phyloP scores from a whole-genome alignment of 2,797 vertebrate species.

The Fringilla coelebs region DNA sequence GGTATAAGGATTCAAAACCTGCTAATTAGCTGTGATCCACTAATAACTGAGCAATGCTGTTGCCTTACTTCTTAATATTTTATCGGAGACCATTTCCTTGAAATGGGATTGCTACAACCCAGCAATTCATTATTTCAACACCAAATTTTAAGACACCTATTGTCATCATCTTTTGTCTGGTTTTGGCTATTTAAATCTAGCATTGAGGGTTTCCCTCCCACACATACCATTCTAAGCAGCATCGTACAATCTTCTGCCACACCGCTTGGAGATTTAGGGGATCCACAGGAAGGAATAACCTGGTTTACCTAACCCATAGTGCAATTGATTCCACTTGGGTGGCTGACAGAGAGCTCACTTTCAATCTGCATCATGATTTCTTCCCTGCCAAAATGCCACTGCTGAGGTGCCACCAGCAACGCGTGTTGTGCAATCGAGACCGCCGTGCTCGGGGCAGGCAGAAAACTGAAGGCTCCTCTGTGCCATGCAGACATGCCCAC shows the following conservation, averaged over 20 bases:
- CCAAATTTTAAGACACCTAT: not conserved
- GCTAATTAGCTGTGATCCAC: not conserved
- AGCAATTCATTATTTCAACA: not conserved
- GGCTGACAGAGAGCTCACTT: not conserved
- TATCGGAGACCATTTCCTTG: not conserved
- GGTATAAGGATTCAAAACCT: not conserved
- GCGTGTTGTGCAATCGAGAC: not conserved
- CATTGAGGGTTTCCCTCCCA: not conserved
- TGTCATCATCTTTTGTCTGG: not conserved
- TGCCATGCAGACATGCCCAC: not conserved
- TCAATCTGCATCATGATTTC: not conserved
- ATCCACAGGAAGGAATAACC: not conserved
- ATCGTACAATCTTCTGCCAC: not conserved
- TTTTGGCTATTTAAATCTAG: not conserved
- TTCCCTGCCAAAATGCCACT: slow-evolving; percentile 11
- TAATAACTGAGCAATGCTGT: not conserved
- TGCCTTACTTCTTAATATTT: not conserved
- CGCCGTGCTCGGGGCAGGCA: not conserved
- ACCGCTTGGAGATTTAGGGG: accelerated
- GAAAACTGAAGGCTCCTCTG: not conserved
- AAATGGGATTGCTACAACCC: not conserved
- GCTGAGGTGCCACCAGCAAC: not conserved
- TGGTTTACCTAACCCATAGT: not conserved
- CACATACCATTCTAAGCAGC: accelerated
- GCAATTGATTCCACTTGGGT: not conserved